Conservation (phyloP, 2,888 invertebrate species). For the Xanthorhoe spadicearia region DNA sequence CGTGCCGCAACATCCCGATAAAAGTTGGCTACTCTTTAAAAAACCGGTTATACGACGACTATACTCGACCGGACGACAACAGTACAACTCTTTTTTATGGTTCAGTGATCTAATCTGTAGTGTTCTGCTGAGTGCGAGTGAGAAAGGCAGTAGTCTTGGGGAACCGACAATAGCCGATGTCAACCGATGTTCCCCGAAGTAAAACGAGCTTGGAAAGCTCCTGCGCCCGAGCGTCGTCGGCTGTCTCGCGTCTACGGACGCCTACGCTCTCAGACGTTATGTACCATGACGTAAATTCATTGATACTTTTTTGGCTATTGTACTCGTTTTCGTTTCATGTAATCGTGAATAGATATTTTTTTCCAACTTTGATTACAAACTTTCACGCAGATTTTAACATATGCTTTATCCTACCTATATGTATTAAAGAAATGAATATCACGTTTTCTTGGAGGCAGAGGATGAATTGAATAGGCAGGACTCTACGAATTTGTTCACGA, state of each 20-base stretch:
- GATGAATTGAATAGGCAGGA: not conserved
- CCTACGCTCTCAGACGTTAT: slow-evolving; percentile 57
- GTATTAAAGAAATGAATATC: not conserved
- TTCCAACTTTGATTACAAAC: not conserved
- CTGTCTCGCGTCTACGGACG: slow-evolving; percentile 53
- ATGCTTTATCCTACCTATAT: not conserved
- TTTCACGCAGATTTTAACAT: not conserved
- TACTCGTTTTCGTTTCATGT: slow-evolving; percentile 38
- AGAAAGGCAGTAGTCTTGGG: slow-evolving; percentile 54
- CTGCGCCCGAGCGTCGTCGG: slow-evolving; percentile 68
- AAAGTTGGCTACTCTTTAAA: slow-evolving; percentile 26
- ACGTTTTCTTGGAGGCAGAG: not conserved
- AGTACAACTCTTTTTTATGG: slow-evolving; percentile 65
- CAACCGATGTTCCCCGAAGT: slow-evolving; percentile 45
- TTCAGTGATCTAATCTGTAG: slow-evolving; percentile 77
- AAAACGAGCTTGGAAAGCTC: slow-evolving; percentile 52
- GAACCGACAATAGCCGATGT: slow-evolving; percentile 61
- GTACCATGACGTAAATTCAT: slow-evolving; percentile 72
- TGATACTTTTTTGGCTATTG: slow-evolving; percentile 64
- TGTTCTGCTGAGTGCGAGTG: slow-evolving; percentile 60
- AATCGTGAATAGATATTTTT: slow-evolving; percentile 15
- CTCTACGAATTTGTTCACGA: not conserved
- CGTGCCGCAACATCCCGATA: not conserved
- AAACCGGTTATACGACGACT: slow-evolving; percentile 62
- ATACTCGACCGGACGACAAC: slow-evolving; percentile 65